phyloP scores from a whole-genome alignment of 2,888 invertebrate species.

The Agapostemon virescens region DNA sequence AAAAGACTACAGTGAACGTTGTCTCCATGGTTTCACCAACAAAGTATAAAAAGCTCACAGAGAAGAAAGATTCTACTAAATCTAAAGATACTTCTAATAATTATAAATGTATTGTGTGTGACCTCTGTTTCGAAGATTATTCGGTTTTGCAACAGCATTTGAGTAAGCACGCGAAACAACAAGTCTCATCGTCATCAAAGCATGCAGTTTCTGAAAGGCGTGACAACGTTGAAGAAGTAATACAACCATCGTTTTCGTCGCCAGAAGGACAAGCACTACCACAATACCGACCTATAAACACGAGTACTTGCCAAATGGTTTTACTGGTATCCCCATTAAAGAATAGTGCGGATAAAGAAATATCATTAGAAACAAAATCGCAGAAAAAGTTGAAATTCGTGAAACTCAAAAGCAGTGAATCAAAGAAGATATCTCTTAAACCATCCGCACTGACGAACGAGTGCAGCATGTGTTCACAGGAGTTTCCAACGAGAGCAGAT shows the following conservation, averaged over 20 bases:
- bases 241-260: not conserved
- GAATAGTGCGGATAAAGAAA: not conserved
- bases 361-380: not conserved
- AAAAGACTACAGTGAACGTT: not conserved
- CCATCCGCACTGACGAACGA: not conserved
- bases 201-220: not conserved
- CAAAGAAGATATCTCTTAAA: not conserved
- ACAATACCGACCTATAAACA: not conserved
- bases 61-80: constrained; percentile 6
- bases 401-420: not conserved
- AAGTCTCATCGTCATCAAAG: not conserved
- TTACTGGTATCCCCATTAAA: not conserved
- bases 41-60: not conserved
- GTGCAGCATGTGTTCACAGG: constrained; percentile 70
- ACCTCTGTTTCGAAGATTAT: constrained; percentile 30
- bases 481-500: constrained; percentile 59
- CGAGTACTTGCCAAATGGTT: not conserved
- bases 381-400: not conserved
- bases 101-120: constrained; percentile 54
- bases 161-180: constrained; percentile 9
- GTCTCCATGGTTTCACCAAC: not conserved
- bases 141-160: constrained; percentile 43
- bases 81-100: not conserved
- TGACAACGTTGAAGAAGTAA: not conserved
- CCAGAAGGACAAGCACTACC: no score